These are phyloP conservation scores for Ploceus nigricollis DNA, from an alignment of 2,113 vertebrate genomes.

Conservation along the genomic window DNA sequence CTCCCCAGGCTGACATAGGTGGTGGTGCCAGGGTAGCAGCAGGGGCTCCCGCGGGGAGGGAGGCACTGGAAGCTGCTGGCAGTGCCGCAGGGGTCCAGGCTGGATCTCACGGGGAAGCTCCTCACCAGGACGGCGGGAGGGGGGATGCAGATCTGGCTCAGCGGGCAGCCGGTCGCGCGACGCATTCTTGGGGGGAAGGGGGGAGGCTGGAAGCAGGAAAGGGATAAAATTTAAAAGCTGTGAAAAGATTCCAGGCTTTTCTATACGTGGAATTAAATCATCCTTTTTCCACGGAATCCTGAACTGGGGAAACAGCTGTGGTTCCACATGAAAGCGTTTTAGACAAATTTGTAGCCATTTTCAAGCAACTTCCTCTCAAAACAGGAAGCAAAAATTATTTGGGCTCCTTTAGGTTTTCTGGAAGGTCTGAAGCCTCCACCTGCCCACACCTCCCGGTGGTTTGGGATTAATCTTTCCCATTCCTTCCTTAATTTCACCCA, in stretches of 20 bases:
- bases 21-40: background rate
- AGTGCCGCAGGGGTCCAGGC: rapidly evolving
- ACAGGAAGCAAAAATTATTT: background rate
- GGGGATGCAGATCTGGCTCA: background rate
- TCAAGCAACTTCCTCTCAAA: background rate
- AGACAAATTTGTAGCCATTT: background rate
- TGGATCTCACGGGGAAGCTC: background rate
- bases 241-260: background rate
- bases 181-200: background rate
- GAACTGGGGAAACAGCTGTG: background rate
- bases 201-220: background rate
- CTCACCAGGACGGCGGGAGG: background rate
- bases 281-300: rapidly evolving
- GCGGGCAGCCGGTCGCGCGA: background rate
- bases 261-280: rapidly evolving
- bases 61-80: rapidly evolving
- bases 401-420: background rate
- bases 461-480: background rate
- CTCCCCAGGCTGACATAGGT: background rate
- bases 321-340: background rate
- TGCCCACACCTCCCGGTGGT: background rate
- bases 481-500: background rate
- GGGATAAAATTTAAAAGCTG: background rate
- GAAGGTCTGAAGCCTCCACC: background rate
- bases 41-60: rapidly evolving